Evolutionary conservation across 1,140 invertebrate species (phyloP).

Genomic region (Phymastichus coffea): DNA sequence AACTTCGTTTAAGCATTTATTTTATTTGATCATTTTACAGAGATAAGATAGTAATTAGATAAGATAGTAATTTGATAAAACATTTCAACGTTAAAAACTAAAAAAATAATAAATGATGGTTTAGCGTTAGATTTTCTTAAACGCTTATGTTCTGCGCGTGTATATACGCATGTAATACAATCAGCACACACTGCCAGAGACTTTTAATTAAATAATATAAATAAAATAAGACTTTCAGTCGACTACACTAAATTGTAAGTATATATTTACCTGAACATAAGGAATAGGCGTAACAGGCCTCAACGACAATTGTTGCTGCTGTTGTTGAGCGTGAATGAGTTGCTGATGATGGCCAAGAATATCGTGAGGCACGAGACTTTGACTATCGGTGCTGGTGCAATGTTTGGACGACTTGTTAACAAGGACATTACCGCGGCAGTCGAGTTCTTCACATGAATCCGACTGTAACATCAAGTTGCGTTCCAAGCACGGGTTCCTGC

Average conservation of each 20-base stretch:
- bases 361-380: slow-evolving; percentile 57
- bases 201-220: too few species aligned
- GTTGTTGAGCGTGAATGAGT: not conserved
- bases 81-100: too few species aligned
- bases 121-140: too few species aligned
- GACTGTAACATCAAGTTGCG: slow-evolving; percentile 72
- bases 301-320: slow-evolving; percentile 22
- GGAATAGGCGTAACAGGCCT: slow-evolving; percentile 66
- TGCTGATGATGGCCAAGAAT: slow-evolving; percentile 44
- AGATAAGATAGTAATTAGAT: too few species aligned
- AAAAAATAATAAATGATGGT: too few species aligned
- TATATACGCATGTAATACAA: too few species aligned
- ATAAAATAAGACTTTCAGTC: too few species aligned
- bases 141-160: too few species aligned
- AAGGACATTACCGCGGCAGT: slow-evolving; percentile 60
- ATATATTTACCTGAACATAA: slow-evolving; percentile 64
- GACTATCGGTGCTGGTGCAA: slow-evolving; percentile 54
- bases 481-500: slow-evolving; percentile 85
- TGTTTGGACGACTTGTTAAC: slow-evolving; percentile 72
- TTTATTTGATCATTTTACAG: too few species aligned
- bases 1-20: not conserved
- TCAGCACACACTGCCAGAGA: too few species aligned
- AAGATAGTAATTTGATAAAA: too few species aligned
- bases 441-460: slow-evolving; percentile 62
- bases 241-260: too few species aligned